These are phyloP conservation scores for Bubo blakistoni DNA, from an alignment of 2,113 vertebrate species.

Conservation along the genomic window DNA sequence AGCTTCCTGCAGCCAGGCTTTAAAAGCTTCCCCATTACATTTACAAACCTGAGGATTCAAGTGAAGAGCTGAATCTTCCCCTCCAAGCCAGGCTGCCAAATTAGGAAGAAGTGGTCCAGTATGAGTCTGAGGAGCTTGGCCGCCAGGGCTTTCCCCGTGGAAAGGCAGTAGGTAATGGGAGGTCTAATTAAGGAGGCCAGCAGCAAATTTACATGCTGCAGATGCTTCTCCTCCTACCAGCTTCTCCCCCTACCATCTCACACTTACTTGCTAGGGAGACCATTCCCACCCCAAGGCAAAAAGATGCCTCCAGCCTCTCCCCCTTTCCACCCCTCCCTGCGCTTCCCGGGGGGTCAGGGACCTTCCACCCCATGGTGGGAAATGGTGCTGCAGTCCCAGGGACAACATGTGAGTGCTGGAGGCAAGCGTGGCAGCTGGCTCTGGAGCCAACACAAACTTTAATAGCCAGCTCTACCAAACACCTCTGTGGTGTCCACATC, in stretches of 20 bases:
- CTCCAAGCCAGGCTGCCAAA: background rate
- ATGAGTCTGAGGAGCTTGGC: rapidly evolving
- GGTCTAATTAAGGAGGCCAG: background rate
- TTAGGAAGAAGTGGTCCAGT: background rate
- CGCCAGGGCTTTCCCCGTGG: background rate
- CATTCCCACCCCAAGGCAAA: background rate
- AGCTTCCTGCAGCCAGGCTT: background rate
- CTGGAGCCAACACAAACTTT: background rate
- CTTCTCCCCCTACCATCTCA: background rate
- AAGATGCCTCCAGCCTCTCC: background rate
- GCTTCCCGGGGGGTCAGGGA: background rate
- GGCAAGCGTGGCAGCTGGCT: rapidly evolving
- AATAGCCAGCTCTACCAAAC: background rate
- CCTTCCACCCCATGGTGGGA: background rate
- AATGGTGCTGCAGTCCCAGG: background rate
- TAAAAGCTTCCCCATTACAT: background rate
- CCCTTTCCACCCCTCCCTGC: background rate
- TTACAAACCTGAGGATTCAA: background rate
- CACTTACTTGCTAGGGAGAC: background rate
- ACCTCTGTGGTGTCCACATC: rapidly evolving
- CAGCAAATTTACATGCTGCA: background rate
- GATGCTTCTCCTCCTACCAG: background rate
- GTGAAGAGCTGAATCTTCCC: background rate
- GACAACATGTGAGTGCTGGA: rapidly evolving
- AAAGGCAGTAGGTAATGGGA: background rate